Base-by-base conservation (phyloP, 2,113 vertebrate genomes). In the Rhipidura dahli region DNA sequence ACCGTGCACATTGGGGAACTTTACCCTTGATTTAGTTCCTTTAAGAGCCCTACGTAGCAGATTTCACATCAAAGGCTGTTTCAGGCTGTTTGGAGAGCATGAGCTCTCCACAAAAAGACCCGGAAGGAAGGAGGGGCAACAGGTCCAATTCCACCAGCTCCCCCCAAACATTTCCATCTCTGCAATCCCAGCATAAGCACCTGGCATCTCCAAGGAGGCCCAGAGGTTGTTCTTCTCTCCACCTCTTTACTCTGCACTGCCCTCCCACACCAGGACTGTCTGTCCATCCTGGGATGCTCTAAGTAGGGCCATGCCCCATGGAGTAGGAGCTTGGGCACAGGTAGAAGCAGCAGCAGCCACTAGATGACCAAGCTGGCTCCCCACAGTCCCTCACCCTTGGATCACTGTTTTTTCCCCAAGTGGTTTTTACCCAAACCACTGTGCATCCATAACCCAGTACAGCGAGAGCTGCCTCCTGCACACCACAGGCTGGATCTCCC, bases 61-160 rank as follows among this genome's bases (percentile, higher is more conserved):
- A 56, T 57, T 59, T 89, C 56, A 81, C 35, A 71, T 35, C 69
- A 75, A 71, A 83, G 40, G 47, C 76, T 39, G 13, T 63, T 66
- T 28, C 0, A 0, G 80, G 45, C 1, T n/a, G n/a, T n/a, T n/a
- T n/a, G n/a, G n/a, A n/a, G n/a, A n/a, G 15, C 1, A 37, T 2
- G 5, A 30, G 13, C 10, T 57, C 23, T 28, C 56, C 63, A 56
- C 26, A 56, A 63, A 77, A 54, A 54, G 21, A 51, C 4, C 10
- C 2, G 2, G 26, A 60, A 63, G 12, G 1, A 23, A 49, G 39
- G 28, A 66, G 16, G 5, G 9, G 5, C 4, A 79, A 42, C 22
- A 31, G n/a, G 33, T 37, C 24, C 16, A 4, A 15, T 23, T 56
- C 14, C 45, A 40, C 13, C 17, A 21, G 24, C 28, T 57, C 17